Evolutionary conservation across 2,113 vertebrate genomes (phyloP).

Genomic region (Eptesicus fuscus): DNA sequence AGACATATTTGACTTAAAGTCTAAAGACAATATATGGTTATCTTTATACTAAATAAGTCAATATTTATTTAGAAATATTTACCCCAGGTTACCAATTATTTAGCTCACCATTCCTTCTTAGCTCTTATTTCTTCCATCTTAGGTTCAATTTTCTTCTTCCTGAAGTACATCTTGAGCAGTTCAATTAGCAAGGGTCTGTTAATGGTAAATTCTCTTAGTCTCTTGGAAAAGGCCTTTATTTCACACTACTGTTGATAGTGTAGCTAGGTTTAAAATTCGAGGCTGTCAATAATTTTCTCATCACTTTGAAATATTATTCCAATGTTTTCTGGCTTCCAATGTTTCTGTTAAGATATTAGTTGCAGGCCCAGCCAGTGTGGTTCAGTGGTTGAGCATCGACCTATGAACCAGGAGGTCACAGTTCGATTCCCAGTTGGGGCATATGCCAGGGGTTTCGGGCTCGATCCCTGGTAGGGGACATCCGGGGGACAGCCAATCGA

Average conservation of each 20-base stretch:
- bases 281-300: slow-evolving; percentile 15
- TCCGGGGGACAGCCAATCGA: too few relatives aligned
- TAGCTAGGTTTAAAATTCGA: slow-evolving; percentile 36
- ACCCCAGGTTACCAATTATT: slow-evolving; percentile 43
- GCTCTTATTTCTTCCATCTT: slow-evolving; percentile 64
- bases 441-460: too few relatives aligned
- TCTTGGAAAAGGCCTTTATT: slow-evolving; percentile 53
- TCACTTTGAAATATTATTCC: slow-evolving; percentile 38
- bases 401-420: too few relatives aligned
- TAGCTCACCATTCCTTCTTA: slow-evolving; percentile 63
- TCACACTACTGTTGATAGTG: slow-evolving; percentile 29
- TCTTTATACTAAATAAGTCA: slow-evolving; percentile 41
- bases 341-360: slow-evolving; percentile 12
- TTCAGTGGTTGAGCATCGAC: too few relatives aligned
- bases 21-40: neutral
- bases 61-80: slow-evolving; percentile 25
- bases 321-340: slow-evolving; percentile 8
- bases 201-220: slow-evolving; percentile 63
- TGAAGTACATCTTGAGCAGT: slow-evolving; percentile 64
- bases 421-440: too few relatives aligned
- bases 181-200: slow-evolving; percentile 63
- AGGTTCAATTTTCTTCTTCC: slow-evolving; percentile 67
- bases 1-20: neutral
- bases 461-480: too few relatives aligned
- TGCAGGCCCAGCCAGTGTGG: neutral